A percentile compares a stretch with the other conserved stretches of the same genome.
Conservation (phyloP, 2,797 vertebrate genomes). For the Lutjanus campechanus region DNA sequence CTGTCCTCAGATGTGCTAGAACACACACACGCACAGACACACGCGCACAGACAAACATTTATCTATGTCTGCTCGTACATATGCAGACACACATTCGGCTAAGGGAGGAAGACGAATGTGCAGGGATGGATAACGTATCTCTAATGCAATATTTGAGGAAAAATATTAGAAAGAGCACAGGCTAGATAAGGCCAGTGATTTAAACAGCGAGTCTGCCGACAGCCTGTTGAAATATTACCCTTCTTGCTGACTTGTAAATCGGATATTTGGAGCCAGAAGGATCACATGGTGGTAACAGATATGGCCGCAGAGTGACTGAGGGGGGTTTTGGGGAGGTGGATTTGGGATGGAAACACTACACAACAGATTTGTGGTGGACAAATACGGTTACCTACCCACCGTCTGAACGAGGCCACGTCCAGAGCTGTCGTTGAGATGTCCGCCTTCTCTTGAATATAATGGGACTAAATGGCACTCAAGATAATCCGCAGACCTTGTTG, state of each 20-base stretch:
- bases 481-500: too few relatives aligned
- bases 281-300: slow-evolving; percentile 61
- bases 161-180: slow-evolving; percentile 73
- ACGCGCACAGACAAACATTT: slow-evolving; percentile 32
- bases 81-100: slow-evolving; percentile 54
- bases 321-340: slow-evolving; percentile 11
- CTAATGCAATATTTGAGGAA: slow-evolving; percentile 72
- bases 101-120: slow-evolving; percentile 71
- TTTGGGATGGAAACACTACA: slow-evolving; percentile 25
- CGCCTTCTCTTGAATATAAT: too few relatives aligned
- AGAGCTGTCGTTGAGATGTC: background rate
- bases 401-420: slow-evolving; percentile 13
- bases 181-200: slow-evolving; percentile 73
- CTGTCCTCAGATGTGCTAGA: slow-evolving; percentile 10
- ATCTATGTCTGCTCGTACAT: slow-evolving; percentile 33
- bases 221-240: slow-evolving; percentile 72
- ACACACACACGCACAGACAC: slow-evolving; percentile 1
- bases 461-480: too few relatives aligned
- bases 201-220: slow-evolving; percentile 55
- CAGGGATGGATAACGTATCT: slow-evolving; percentile 62
- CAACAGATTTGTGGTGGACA: slow-evolving; percentile 28
- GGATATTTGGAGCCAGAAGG: slow-evolving; percentile 66
- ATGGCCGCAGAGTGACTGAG: slow-evolving; percentile 46
- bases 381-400: slow-evolving; percentile 21
- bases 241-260: slow-evolving; percentile 67